Evolutionary conservation across 2,113 vertebrate genomes (phyloP).

Genomic region (Tachuris rubrigastra): DNA sequence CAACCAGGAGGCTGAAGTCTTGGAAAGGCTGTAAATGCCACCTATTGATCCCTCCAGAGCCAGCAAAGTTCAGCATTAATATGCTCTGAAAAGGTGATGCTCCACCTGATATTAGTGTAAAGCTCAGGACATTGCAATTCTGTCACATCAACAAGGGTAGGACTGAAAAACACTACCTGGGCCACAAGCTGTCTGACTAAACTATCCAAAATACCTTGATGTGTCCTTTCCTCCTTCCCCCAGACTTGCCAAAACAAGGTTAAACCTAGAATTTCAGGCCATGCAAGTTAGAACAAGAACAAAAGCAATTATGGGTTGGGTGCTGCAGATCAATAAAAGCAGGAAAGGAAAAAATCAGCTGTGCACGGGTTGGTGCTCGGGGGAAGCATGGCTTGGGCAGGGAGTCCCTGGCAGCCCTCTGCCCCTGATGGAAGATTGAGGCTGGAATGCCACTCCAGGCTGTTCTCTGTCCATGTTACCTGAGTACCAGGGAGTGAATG

Average conservation of each 20-base stretch:
- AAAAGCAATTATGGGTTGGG: neutral
- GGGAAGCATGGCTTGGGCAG: no score
- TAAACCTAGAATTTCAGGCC: neutral
- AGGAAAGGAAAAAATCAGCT: neutral
- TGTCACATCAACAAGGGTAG: neutral
- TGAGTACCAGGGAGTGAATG: neutral
- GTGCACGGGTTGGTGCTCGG: neutral
- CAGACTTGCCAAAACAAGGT: neutral
- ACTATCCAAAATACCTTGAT: neutral
- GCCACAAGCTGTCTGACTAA: neutral
- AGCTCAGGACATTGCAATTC: neutral
- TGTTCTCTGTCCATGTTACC: neutral
- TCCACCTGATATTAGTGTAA: neutral
- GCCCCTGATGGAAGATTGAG: fast-evolving
- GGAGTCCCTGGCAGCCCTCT: neutral
- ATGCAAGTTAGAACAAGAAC: neutral
- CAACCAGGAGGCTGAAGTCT: neutral
- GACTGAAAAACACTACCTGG: neutral
- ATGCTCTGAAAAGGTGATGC: neutral
- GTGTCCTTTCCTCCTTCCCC: neutral
- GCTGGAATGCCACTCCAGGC: neutral
- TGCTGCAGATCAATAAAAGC: neutral
- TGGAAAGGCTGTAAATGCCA: neutral
- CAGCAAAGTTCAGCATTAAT: neutral
- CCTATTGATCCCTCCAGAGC: neutral